Percentiles rank a stretch among this genome's conserved stretches.
Conservation (phyloP, 2,888 invertebrate species). For the Azorinus chamasolen region DNA sequence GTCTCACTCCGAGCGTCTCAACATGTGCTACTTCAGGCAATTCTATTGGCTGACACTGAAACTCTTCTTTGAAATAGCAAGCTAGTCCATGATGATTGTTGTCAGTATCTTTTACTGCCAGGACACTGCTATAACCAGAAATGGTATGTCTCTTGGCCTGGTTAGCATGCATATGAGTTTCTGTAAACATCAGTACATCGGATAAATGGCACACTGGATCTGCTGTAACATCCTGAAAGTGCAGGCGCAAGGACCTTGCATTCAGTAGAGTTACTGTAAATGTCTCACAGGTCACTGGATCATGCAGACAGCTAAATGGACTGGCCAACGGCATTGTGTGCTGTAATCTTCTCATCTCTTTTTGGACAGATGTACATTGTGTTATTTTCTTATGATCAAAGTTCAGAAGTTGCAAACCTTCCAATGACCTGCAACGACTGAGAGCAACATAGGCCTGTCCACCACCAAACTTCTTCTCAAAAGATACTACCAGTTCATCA, state of each 20-base stretch:
- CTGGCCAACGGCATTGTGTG: slow-evolving; percentile 25
- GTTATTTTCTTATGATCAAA: slow-evolving; percentile 38
- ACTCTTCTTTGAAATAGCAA: slow-evolving; percentile 10
- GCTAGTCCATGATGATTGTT: slow-evolving; percentile 29
- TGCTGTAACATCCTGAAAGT: slow-evolving; percentile 28
- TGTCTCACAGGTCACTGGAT: slow-evolving; percentile 20
- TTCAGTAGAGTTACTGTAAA: slow-evolving; percentile 25
- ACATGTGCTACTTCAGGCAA: background rate
- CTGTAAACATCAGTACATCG: slow-evolving; percentile 25
- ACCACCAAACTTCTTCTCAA: slow-evolving; percentile 37
- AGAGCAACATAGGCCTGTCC: slow-evolving; percentile 65
- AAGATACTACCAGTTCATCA: slow-evolving; percentile 51
- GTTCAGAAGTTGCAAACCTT: slow-evolving; percentile 40
- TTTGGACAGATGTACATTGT: slow-evolving; percentile 11
- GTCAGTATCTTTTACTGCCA: background rate
- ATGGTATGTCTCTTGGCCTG: slow-evolving; percentile 10
- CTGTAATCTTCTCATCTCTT: slow-evolving; percentile 21
- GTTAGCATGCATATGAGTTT: slow-evolving; percentile 13
- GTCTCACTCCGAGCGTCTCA: slow-evolving; percentile 11
- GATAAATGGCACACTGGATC: slow-evolving; percentile 12
- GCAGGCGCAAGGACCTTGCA: slow-evolving; percentile 34
- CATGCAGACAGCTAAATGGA: slow-evolving; percentile 13
- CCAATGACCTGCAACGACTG: slow-evolving; percentile 52
- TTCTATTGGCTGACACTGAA: slow-evolving; percentile 11
- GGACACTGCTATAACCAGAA: background rate